Conservation (phyloP, 2,113 vertebrate species). For the Hydropotes inermis region DNA sequence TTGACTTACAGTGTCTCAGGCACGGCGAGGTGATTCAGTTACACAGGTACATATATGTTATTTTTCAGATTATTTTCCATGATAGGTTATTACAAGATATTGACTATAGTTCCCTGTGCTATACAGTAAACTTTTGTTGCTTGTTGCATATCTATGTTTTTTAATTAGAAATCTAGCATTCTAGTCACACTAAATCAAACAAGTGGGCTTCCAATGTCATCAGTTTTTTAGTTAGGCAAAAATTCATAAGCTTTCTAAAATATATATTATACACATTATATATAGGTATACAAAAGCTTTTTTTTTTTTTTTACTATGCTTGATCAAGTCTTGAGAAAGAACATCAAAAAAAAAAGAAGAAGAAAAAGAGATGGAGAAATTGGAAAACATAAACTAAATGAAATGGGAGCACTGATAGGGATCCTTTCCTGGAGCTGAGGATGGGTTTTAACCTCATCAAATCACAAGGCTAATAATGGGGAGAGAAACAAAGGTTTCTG, state of each 20-base stretch:
- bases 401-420: not conserved
- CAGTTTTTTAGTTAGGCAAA: not conserved
- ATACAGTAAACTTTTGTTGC: not conserved
- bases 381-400: not conserved
- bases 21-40: not conserved
- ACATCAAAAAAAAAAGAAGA: not conserved
- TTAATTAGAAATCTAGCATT: not conserved
- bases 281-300: not conserved
- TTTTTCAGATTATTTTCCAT: not conserved
- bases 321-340: not conserved
- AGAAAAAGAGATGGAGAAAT: not conserved
- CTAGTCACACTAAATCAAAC: not conserved
- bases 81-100: not conserved
- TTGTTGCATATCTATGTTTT: not conserved
- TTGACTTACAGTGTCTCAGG: not conserved
- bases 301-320: not conserved
- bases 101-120: not conserved
- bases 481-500: not conserved
- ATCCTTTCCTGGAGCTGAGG: not conserved
- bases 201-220: not conserved
- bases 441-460: not conserved
- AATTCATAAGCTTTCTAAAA: not conserved
- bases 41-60: not conserved
- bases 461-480: not conserved
- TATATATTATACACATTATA: not conserved